Evolutionary conservation across 2,113 vertebrate species (phyloP), one percentile per base, ranked within the genome.

Genomic region (Hyaena hyaena): DNA sequence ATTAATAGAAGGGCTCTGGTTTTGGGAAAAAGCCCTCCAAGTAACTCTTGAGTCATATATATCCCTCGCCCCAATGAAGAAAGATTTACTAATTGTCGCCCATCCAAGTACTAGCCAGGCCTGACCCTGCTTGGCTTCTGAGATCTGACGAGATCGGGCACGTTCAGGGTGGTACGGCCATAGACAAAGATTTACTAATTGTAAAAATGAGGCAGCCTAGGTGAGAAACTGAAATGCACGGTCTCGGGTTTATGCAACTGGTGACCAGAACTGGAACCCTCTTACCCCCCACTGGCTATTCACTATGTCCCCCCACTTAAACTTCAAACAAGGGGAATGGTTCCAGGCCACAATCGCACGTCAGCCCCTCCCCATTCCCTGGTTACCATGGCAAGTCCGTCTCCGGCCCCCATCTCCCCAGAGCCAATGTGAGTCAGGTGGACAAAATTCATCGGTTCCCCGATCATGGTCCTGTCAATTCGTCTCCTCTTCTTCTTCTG

Each of bases 361-460:
- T 55, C 79, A 16, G 12, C 43, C 66, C 43, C 19, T 73, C 50
- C 63, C 93, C 66, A 7, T 45, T 61, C 85, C 48, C 83, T 82
- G 1, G 4, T 96, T 98, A 99, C 99, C 99, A 99, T 99, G 73
- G 99, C 99, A 92, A 99, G 97, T 15, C 99, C 99, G 5, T 99
- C 99, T 0, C 99, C 99, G 0, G 98, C 98, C 0, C 98, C 98
- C 99, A 99, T 99, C 98, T 99, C 99, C 11, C 99, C 99, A 0
- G 99, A 99, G 87, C 99, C 99, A 6, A 99, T 99, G 98, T 99
- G 99, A 0, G 99, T 99, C 98, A 99, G 99, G 98, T 99, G 99
- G 31, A 99, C 98, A 85, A 99, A 99, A 98, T 99, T 99, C 97
- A 99, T 99, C 0, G 99, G 99, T 89, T 99, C 99, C 14, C 99